Conservation (phyloP, 2,113 vertebrate genomes). For the Labeo rohita region DNA sequence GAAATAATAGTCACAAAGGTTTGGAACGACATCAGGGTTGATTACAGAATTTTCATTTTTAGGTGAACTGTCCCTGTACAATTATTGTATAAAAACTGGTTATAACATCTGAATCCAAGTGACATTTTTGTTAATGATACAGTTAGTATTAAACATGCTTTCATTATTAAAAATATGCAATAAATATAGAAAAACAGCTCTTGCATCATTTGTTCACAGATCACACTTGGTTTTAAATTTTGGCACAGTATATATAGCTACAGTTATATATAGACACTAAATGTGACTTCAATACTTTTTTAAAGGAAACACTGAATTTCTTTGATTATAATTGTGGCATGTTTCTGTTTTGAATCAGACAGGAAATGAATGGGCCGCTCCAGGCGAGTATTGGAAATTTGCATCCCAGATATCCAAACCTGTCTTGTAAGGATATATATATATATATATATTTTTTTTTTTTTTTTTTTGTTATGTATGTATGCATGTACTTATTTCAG, state of each 20-base stretch:
- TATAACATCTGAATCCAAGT: background rate
- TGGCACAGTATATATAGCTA: background rate
- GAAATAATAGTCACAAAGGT: too few relatives aligned
- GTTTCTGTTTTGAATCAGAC: constrained; percentile 21
- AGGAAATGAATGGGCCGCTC: constrained; percentile 47
- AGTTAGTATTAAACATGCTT: background rate
- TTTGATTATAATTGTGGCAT: background rate
- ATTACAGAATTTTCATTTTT: background rate
- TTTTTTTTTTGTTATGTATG: background rate
- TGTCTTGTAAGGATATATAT: constrained; percentile 22
- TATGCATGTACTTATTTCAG: too few relatives aligned
- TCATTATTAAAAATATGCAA: background rate
- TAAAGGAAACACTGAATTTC: background rate
- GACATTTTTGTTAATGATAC: background rate
- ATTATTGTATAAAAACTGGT: background rate
- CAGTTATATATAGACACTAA: background rate
- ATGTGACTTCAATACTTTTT: background rate
- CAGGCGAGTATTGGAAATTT: constrained; percentile 54
- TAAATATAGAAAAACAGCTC: background rate
- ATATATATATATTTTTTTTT: too few relatives aligned
- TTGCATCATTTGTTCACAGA: background rate
- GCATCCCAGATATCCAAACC: constrained; percentile 46
- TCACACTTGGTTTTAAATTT: background rate
- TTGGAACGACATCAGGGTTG: too few relatives aligned
- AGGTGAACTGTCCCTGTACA: background rate